phyloP scores from a whole-genome alignment of 2,888 invertebrate genomes.

The Amblyjoppa proteus region DNA sequence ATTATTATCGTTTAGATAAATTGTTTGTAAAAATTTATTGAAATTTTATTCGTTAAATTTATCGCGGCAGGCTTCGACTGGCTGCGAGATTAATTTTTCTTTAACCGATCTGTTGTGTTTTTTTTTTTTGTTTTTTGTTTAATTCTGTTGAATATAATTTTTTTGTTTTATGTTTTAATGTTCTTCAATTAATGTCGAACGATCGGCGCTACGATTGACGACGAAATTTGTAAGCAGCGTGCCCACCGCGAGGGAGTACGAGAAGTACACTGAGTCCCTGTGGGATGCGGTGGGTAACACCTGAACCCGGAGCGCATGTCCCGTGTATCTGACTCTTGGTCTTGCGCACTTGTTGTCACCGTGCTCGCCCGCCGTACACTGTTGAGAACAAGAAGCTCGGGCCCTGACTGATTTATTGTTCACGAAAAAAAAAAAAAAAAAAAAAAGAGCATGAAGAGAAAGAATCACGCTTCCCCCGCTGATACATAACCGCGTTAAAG shows the following conservation, averaged over 20 bases:
- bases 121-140: neutral
- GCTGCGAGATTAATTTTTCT: neutral
- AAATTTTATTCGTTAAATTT: neutral
- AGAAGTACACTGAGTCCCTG: conserved; percentile 71
- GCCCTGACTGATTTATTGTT: conserved; percentile 68
- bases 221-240: conserved; percentile 15
- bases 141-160: neutral
- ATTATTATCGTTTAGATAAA: neutral
- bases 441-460: conserved; percentile 2
- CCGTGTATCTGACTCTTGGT: conserved; percentile 66
- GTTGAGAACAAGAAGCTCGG: neutral
- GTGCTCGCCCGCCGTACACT: conserved; percentile 21
- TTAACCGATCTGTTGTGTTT: neutral
- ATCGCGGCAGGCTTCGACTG: neutral
- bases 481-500: conserved; percentile 13
- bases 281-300: conserved; percentile 69
- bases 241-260: conserved; percentile 64
- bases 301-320: conserved; percentile 73
- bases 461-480: neutral
- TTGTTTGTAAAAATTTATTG: neutral
- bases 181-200: neutral
- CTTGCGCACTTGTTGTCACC: conserved; percentile 71
- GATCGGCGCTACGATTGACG: neutral
- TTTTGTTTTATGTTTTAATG: no score
- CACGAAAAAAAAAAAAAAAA: conserved; percentile 26